These are phyloP conservation scores for Redunca redunca DNA, from an alignment of 2,113 vertebrate genomes.

Conservation along the genomic window DNA sequence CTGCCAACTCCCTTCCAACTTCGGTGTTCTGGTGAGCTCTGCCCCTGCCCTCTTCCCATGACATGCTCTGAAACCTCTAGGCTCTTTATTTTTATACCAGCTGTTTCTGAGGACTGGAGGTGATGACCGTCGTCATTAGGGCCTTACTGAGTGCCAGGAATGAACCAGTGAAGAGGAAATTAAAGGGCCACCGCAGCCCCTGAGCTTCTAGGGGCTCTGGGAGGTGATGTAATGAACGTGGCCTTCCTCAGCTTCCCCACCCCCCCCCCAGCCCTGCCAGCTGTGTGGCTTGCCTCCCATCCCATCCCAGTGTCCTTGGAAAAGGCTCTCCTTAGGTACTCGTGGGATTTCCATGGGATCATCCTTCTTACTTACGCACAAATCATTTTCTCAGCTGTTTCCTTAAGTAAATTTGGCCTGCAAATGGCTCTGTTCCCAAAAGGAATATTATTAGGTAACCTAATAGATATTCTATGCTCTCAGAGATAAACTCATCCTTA, in stretches of 20 bases:
- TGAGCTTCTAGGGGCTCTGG: background rate
- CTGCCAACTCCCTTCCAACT: too few relatives aligned
- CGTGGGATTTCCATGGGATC: background rate
- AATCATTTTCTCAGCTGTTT: background rate
- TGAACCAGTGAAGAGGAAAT: background rate
- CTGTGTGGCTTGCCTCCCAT: background rate
- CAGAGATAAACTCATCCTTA: background rate
- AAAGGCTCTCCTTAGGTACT: background rate
- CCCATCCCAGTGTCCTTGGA: background rate
- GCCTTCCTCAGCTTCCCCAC: background rate
- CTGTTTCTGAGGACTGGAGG: background rate
- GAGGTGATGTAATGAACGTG: background rate
- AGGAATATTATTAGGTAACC: background rate
- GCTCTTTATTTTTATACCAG: background rate
- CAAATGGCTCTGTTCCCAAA: background rate
- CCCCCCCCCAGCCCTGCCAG: background rate
- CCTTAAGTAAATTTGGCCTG: background rate
- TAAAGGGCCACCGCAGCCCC: background rate
- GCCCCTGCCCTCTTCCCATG: background rate
- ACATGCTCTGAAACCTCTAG: background rate
- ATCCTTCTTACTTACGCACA: background rate
- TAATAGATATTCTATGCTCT: background rate
- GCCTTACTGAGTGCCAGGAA: background rate
- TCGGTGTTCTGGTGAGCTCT: rapidly evolving
- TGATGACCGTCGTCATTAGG: too few relatives aligned